These are phyloP conservation scores for Agraylea sexmaculata DNA, from an alignment of 1,140 invertebrate species.

Conservation along the genomic window DNA sequence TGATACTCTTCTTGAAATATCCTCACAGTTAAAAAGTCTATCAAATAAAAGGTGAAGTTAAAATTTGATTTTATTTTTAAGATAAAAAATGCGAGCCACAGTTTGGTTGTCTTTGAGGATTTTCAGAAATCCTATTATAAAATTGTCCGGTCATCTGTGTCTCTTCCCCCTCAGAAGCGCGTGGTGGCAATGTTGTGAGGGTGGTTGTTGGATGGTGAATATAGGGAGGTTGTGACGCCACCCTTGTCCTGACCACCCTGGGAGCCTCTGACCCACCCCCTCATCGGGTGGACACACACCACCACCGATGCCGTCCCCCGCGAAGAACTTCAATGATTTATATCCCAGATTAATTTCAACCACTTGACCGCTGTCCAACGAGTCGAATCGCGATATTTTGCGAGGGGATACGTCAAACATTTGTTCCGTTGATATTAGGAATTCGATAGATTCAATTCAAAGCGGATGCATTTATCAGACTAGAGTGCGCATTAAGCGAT, in stretches of 20 bases:
- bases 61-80: background rate
- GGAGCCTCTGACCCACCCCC: constrained; percentile 10
- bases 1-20: constrained; percentile 7
- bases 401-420: too few species aligned
- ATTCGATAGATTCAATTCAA: too few species aligned
- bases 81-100: constrained; percentile 8
- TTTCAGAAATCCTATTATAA: constrained; percentile 33
- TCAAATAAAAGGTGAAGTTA: background rate
- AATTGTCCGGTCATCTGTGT: constrained; percentile 43
- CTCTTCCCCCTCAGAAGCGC: too few species aligned
- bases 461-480: too few species aligned
- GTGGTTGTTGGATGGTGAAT: constrained; percentile 17
- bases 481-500: too few species aligned
- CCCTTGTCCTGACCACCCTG: constrained; percentile 4
- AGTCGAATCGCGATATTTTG: too few species aligned
- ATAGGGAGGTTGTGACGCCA: constrained; percentile 1
- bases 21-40: constrained; percentile 4
- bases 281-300: constrained; percentile 8
- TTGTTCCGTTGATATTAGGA: too few species aligned
- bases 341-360: constrained; percentile 30
- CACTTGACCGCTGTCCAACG: too few species aligned
- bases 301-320: constrained; percentile 21
- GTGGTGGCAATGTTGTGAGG: too few species aligned
- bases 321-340: constrained; percentile 30
- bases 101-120: constrained; percentile 13